phyloP scores from a whole-genome alignment of 1,140 invertebrate genomes.

The Drosophila ogumai region DNA sequence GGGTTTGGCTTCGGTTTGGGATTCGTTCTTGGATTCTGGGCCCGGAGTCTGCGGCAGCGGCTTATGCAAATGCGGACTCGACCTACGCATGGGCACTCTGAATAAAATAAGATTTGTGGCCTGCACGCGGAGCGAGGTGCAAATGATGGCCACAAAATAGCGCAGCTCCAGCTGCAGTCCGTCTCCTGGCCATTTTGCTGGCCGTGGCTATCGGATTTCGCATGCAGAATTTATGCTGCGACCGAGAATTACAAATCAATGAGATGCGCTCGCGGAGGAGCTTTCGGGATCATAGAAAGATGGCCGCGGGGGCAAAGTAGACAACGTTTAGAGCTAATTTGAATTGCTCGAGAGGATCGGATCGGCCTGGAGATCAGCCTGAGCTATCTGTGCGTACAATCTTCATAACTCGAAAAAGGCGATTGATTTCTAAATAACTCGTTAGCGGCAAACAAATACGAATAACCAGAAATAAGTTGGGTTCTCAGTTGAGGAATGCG shows the following conservation, averaged over 20 bases:
- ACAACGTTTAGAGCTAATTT: conserved; percentile 61
- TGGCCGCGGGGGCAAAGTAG: conserved; percentile 46
- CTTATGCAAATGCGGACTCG: conserved; percentile 71
- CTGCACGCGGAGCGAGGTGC: conserved; percentile 63
- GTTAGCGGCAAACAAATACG: conserved; percentile 52
- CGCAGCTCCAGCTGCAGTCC: conserved; percentile 19
- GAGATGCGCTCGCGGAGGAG: conserved; percentile 56
- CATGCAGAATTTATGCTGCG: conserved; percentile 77
- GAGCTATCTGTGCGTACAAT: conserved; percentile 12
- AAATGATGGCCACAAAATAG: conserved; percentile 69
- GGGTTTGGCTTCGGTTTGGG: conserved; percentile 25
- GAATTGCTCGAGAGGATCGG: conserved; percentile 23
- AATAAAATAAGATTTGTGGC: conserved; percentile 79
- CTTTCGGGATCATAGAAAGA: conserved; percentile 46
- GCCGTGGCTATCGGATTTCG: conserved; percentile 75
- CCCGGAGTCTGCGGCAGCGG: conserved; percentile 39
- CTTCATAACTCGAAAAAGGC: conserved; percentile 33
- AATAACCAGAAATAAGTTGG: conserved; percentile 37
- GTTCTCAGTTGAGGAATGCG: conserved; percentile 58
- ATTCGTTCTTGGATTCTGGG: conserved; percentile 20
- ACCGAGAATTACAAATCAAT: conserved; percentile 81
- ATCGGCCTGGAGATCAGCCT: background rate
- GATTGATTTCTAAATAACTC: conserved; percentile 69
- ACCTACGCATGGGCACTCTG: conserved; percentile 74
- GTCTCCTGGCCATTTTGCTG: conserved; percentile 31